Evolutionary conservation across 2,113 vertebrate genomes (phyloP).

Genomic region (Cromileptes altivelis): DNA sequence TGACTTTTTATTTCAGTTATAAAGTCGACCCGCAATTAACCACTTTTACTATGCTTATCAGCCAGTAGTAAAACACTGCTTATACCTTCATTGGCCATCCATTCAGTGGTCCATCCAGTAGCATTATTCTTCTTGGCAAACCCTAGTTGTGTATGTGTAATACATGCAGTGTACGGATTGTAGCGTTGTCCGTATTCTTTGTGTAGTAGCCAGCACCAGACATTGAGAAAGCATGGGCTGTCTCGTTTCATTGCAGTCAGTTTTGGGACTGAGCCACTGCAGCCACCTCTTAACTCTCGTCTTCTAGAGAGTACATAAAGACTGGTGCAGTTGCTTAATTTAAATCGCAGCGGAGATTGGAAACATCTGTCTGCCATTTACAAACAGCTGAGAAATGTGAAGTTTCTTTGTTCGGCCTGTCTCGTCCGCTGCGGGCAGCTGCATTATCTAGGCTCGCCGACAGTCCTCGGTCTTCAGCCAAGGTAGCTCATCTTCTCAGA

Average conservation of each 20-base stretch:
- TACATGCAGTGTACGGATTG: background rate
- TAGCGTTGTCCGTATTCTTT: background rate
- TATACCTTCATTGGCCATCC: background rate
- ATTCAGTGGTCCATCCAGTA: background rate
- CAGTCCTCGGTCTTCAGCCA: conserved; percentile 19
- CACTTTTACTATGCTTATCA: background rate
- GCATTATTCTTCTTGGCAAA: background rate
- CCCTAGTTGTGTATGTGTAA: background rate
- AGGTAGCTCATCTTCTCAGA: conserved; percentile 38
- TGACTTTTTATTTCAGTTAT: background rate
- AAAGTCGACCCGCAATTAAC: background rate
- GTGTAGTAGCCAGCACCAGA: background rate
- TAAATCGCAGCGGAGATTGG: background rate
- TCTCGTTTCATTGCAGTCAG: background rate
- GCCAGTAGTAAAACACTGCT: background rate
- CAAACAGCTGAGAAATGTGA: conserved; percentile 10
- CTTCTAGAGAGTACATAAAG: background rate
- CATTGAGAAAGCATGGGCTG: background rate
- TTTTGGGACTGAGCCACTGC: conserved; percentile 8
- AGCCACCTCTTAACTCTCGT: conserved; percentile 5
- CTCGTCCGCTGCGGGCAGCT: background rate
- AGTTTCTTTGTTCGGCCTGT: conserved; percentile 21
- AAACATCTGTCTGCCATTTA: conserved; percentile 26
- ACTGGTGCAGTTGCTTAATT: conserved; percentile 10
- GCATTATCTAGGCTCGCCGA: conserved; percentile 8